Conservation (phyloP, 1,140 invertebrate genomes). For the Batillaria attramentaria region DNA sequence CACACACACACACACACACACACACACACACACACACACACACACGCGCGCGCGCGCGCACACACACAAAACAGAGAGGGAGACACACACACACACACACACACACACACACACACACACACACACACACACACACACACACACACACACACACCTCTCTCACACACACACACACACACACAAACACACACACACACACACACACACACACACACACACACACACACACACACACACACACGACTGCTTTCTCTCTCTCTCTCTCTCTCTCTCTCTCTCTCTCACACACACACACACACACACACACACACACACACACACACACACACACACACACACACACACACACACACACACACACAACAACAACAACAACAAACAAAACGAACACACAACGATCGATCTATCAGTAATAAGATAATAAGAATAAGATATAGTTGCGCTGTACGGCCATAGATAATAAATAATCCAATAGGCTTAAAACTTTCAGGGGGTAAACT, state of each 20-base stretch:
- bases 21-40: constrained; percentile 14
- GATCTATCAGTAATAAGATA: neutral
- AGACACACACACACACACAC: too few species aligned
- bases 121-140: neutral
- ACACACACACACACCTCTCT: neutral
- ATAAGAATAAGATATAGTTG: too few species aligned
- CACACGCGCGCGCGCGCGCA: neutral
- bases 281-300: constrained; percentile 8
- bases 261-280: constrained; percentile 27
- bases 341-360: neutral
- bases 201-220: neutral
- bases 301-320: constrained; percentile 9
- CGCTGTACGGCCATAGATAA: too few species aligned
- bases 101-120: too few species aligned
- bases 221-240: neutral
- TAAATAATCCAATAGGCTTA: too few species aligned
- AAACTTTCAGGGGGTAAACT: too few species aligned
- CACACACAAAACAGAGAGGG: too few species aligned
- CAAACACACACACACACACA: neutral
- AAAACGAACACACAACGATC: neutral
- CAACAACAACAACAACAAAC: neutral
- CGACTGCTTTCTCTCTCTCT: constrained; percentile 12
- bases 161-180: neutral
- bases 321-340: constrained; percentile 17
- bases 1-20: too few species aligned